Evolutionary conservation across 1,140 invertebrate genomes (phyloP), one percentile per base, ranked within the genome.

Genomic region (Lordiphosa clarofinis): DNA sequence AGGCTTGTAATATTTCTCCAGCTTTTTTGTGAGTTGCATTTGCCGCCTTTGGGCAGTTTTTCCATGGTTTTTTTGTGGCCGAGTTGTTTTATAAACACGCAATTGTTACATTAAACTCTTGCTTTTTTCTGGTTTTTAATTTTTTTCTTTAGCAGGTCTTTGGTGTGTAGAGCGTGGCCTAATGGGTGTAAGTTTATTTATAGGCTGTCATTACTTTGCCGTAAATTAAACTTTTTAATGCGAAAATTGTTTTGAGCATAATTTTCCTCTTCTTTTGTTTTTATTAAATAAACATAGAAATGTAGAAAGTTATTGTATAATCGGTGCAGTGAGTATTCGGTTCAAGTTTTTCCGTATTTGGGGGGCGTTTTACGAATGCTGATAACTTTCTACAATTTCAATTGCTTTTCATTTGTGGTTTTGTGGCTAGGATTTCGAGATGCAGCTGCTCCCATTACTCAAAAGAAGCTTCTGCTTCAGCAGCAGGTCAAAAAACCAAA

Each of bases 221-320:
- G 72, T 76, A 82, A 84, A 82, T 76, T 82, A 76, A 84, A 61
- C 73, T 84, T 84, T 81, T 82, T 82, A 82, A 84, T 82, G 76
- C 78, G 78, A 81, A 76, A 82, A 82, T 84, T 84, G 63, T 70
- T 84, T 63, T 35, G 42, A 55, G 72, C 64, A 74, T 81, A 75
- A 79, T 65, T 61, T 67, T 74, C 72, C 72, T 61, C 53, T 71
- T 61, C 28, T 31, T 31, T 8, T 31, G 5, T 7, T 31, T 31
- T 31, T 8, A 8, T 1, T 6, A 7, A 31, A 31, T 31, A 31
- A 35, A 47, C 43, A 63, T 56, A 66, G 67, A 72, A 73, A 60
- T 47, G 56, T 72, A 61, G 74, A 79, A 79, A 79, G 74, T 61
- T 72, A 68, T 79, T 79, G 74, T 78, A 42, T 62, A 79, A 79